phyloP scores from a whole-genome alignment of 92 coral and sea anemone genomes.

The Porites lobata region DNA sequence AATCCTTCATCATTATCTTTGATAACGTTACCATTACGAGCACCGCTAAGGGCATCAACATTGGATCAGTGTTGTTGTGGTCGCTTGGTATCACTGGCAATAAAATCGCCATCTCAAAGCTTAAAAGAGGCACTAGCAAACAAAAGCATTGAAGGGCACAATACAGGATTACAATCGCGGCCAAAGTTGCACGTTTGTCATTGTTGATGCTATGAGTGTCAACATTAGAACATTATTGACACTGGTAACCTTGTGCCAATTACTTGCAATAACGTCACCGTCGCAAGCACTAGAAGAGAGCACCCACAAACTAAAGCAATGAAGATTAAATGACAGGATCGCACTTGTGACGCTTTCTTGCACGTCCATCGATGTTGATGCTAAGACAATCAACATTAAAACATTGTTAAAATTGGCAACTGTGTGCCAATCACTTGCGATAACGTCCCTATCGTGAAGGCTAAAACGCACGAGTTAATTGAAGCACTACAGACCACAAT shows the following conservation, averaged over 20 bases:
- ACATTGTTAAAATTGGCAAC: too few species aligned
- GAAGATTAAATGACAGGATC: too few species aligned
- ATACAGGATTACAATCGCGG: too few species aligned
- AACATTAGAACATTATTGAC: not conserved
- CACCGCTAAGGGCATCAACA: constrained; percentile 1
- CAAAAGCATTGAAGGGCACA: too few species aligned
- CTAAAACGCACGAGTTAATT: not conserved
- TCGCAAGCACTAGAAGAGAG: not conserved
- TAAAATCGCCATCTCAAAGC: too few species aligned
- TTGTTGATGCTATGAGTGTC: not conserved
- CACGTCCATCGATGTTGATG: too few species aligned
- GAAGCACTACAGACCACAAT: not conserved
- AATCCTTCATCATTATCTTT: not conserved
- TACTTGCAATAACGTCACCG: not conserved
- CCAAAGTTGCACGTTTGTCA: too few species aligned
- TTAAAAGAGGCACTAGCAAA: too few species aligned
- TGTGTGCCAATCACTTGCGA: too few species aligned
- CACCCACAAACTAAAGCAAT: not conserved
- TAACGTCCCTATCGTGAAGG: too few species aligned
- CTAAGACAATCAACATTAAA: too few species aligned
- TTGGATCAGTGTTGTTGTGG: not conserved
- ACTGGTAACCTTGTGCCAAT: constrained; percentile 3
- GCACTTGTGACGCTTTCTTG: too few species aligned
- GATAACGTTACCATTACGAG: not conserved
- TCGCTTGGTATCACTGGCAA: not conserved